Evolutionary conservation across 2,888 invertebrate species (phyloP).

Genomic region (Caprella mutica): DNA sequence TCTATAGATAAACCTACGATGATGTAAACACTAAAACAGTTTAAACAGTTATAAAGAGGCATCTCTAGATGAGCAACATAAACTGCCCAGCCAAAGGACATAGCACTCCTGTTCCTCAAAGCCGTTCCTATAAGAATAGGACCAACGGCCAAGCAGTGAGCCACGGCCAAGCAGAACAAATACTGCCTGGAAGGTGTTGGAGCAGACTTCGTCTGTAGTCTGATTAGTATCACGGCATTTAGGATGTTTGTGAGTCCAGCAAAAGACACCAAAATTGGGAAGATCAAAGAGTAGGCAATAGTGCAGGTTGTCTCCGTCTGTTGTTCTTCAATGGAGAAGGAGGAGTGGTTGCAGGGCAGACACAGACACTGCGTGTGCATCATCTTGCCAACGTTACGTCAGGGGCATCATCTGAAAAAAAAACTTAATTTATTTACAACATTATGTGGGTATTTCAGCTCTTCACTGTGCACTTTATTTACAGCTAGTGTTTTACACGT

Average conservation of each 20-base stretch:
- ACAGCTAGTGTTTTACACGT: too few species aligned
- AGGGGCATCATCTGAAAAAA: too few species aligned
- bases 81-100: slow-evolving; percentile 13
- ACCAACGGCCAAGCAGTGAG: slow-evolving; percentile 13
- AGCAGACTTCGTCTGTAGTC: slow-evolving; percentile 1
- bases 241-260: slow-evolving; percentile 13
- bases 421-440: too few species aligned
- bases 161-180: slow-evolving; percentile 17
- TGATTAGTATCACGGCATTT: slow-evolving; percentile 14
- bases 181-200: slow-evolving; percentile 14
- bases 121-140: not conserved
- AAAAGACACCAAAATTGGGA: slow-evolving; percentile 14
- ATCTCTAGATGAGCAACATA: slow-evolving; percentile 17
- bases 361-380: too few species aligned
- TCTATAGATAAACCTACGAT: slow-evolving; percentile 19
- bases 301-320: too few species aligned
- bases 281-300: slow-evolving; percentile 10
- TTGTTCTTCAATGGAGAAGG: too few species aligned
- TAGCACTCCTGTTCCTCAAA: not conserved
- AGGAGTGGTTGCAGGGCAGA: too few species aligned
- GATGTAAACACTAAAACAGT: slow-evolving; percentile 16
- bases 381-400: too few species aligned
- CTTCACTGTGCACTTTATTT: too few species aligned
- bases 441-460: too few species aligned
- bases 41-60: slow-evolving; percentile 14